Evolutionary conservation across 2,113 vertebrate species (phyloP).

Genomic region (Patagioenas fasciata): DNA sequence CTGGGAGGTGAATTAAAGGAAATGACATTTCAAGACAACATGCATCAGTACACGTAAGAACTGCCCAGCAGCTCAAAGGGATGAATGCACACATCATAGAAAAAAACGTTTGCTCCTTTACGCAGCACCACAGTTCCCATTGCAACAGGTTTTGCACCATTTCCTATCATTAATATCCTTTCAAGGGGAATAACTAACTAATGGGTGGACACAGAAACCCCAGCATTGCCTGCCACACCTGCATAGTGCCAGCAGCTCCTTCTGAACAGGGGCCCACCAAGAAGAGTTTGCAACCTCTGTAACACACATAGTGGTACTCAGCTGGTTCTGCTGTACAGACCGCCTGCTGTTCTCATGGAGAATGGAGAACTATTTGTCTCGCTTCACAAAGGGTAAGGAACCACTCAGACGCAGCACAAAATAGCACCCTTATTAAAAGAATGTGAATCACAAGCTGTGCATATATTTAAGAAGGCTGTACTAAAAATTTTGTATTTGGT

Average conservation of each 20-base stretch:
- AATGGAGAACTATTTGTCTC: background rate
- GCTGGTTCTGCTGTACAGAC: background rate
- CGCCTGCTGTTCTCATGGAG: background rate
- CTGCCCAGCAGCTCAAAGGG: background rate
- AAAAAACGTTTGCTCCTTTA: background rate
- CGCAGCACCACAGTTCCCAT: background rate
- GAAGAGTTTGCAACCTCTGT: background rate
- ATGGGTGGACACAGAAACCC: background rate
- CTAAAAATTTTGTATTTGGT: background rate
- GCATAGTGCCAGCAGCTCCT: background rate
- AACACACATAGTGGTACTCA: background rate
- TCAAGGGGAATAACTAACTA: background rate
- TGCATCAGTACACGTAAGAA: background rate
- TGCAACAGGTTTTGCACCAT: background rate
- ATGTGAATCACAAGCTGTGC: constrained; percentile 17
- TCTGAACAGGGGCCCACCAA: background rate
- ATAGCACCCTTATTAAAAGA: constrained; percentile 6
- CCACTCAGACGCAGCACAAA: background rate
- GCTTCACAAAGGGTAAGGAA: constrained; percentile 29
- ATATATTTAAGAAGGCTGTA: background rate
- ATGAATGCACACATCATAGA: fast-evolving
- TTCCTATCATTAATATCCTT: background rate
- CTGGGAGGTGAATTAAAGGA: background rate
- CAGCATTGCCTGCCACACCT: background rate
- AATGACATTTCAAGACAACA: background rate